A percentile compares a stretch with the other conserved stretches of the same genome.
Conservation (phyloP, 2,888 invertebrate genomes). For the Amaurobius ferox region DNA sequence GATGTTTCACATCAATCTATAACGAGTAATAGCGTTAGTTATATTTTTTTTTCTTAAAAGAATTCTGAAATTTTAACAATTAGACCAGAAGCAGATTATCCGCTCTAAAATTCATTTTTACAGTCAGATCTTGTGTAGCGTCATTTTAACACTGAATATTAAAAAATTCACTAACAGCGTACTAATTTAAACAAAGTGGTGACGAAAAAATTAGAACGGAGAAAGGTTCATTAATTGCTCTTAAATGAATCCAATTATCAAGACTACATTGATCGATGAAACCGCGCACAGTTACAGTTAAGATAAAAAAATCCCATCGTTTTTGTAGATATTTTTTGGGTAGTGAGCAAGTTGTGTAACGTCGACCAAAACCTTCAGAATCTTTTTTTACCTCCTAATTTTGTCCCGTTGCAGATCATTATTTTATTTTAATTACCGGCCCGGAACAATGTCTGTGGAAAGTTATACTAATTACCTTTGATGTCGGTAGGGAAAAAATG, state of each 20-base stretch:
- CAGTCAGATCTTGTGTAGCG: too few species aligned
- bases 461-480: slow-evolving; percentile 57
- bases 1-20: too few species aligned
- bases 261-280: slow-evolving; percentile 25
- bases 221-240: slow-evolving; percentile 26
- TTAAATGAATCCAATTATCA: slow-evolving; percentile 57
- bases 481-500: slow-evolving; percentile 25
- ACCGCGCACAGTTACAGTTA: background rate
- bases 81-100: too few species aligned
- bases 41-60: too few species aligned
- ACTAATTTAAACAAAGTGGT: background rate
- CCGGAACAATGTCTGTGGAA: slow-evolving; percentile 23
- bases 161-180: background rate
- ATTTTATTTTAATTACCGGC: slow-evolving; percentile 56
- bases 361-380: background rate
- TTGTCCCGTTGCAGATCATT: slow-evolving; percentile 36
- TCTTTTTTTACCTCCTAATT: background rate
- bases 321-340: background rate
- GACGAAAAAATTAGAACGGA: slow-evolving; percentile 13
- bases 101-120: too few species aligned
- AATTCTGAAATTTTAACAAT: too few species aligned
- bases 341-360: background rate
- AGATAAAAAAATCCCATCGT: background rate
- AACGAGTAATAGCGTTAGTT: too few species aligned
- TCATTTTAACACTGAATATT: too few species aligned